These are phyloP conservation scores for Sciaenops ocellatus DNA, from an alignment of 2,797 vertebrate genomes.

Conservation along the genomic window DNA sequence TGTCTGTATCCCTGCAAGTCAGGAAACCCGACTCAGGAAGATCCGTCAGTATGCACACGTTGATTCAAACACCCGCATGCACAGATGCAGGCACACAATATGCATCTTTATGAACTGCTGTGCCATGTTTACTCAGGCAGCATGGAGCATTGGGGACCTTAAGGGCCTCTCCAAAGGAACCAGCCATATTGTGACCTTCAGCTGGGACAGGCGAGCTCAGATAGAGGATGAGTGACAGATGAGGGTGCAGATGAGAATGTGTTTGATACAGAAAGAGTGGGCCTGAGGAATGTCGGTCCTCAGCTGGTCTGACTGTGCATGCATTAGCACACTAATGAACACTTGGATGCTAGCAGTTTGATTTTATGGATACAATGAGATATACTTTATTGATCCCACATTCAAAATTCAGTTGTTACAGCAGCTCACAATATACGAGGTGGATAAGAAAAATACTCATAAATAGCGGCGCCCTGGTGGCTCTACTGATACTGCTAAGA, in stretches of 20 bases:
- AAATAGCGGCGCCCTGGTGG: too few species aligned
- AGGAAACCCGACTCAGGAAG: conserved; percentile 65
- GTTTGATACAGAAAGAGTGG: conserved; percentile 24
- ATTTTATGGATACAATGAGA: background rate
- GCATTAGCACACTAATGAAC: conserved; percentile 22
- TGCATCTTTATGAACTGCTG: conserved; percentile 74
- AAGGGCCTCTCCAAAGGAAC: conserved; percentile 57
- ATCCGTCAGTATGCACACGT: conserved; percentile 36
- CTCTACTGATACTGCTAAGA: too few species aligned
- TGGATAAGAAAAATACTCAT: too few species aligned
- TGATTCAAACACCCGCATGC: conserved; percentile 47
- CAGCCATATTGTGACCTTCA: conserved; percentile 74
- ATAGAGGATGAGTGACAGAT: conserved; percentile 67
- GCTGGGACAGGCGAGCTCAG: conserved; percentile 48
- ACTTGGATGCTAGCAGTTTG: background rate
- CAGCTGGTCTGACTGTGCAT: conserved; percentile 31
- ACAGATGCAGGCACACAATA: conserved; percentile 67
- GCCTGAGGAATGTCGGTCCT: conserved; percentile 42
- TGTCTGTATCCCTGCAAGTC: conserved; percentile 46
- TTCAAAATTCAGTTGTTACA: too few species aligned
- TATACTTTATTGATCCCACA: too few species aligned
- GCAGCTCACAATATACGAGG: too few species aligned
- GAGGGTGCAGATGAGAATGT: conserved; percentile 62
- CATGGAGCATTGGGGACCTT: conserved; percentile 49
- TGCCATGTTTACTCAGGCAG: conserved; percentile 66